Conservation (phyloP, 2,113 vertebrate genomes). For the Patagioenas fasciata region DNA sequence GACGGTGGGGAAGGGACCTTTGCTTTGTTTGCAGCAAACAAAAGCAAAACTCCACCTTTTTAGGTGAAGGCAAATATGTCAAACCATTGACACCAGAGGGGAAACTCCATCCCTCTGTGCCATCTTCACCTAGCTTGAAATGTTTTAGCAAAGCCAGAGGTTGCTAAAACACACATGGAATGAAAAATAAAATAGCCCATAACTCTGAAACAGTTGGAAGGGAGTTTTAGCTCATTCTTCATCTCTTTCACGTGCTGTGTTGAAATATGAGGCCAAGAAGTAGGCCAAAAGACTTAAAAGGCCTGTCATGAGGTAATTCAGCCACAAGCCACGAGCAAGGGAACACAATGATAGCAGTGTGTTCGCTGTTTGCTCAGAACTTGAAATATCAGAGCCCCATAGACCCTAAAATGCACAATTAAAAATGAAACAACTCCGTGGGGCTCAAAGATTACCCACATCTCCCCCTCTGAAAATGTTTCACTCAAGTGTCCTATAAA, state of each 20-base stretch:
- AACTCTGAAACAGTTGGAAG: slow-evolving; percentile 33
- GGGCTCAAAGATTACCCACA: slow-evolving; percentile 18
- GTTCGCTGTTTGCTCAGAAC: slow-evolving; percentile 47
- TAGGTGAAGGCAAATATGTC: background rate
- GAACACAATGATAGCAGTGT: slow-evolving; percentile 70
- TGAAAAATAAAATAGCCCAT: slow-evolving; percentile 51
- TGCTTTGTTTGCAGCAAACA: background rate
- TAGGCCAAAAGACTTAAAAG: slow-evolving; percentile 59
- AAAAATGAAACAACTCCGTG: slow-evolving; percentile 45
- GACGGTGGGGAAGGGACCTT: background rate
- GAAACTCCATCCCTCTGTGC: background rate
- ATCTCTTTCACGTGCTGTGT: slow-evolving; percentile 59
- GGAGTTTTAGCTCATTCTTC: slow-evolving; percentile 57
- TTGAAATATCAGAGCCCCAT: slow-evolving; percentile 47
- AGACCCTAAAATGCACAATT: slow-evolving; percentile 47
- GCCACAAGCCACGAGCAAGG: background rate
- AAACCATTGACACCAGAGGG: slow-evolving; percentile 1
- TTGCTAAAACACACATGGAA: slow-evolving; percentile 25
- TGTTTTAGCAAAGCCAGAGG: slow-evolving; percentile 6
- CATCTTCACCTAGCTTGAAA: background rate
- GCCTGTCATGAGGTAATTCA: slow-evolving; percentile 71
- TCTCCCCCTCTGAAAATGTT: slow-evolving; percentile 15
- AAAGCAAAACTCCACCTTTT: slow-evolving; percentile 13
- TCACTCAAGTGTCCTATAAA: slow-evolving; percentile 34
- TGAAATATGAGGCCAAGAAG: slow-evolving; percentile 64